These are phyloP conservation scores for Poeciliopsis gracilis DNA, from an alignment of 2,797 vertebrate genomes.

Conservation along the genomic window DNA sequence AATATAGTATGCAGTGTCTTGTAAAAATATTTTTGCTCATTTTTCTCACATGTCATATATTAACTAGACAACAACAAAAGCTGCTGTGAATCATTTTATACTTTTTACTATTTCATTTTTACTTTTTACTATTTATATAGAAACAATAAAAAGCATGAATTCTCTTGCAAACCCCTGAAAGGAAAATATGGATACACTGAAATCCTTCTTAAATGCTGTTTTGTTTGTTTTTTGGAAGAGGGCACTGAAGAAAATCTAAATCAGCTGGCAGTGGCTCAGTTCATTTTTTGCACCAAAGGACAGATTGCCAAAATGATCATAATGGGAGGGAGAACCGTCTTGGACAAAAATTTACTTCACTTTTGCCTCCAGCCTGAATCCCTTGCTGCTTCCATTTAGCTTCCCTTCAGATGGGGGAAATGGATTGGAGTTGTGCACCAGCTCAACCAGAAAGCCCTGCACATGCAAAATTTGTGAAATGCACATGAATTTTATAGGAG, in stretches of 20 bases:
- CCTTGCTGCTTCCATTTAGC: background rate
- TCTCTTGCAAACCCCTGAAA: background rate
- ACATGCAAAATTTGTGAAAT: slow-evolving; percentile 42
- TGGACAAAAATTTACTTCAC: slow-evolving; percentile 10
- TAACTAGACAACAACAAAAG: too few species aligned
- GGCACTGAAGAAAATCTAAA: background rate
- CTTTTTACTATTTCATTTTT: too few species aligned
- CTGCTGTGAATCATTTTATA: too few species aligned
- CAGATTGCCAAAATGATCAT: slow-evolving; percentile 5
- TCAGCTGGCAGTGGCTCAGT: background rate
- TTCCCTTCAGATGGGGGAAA: slow-evolving; percentile 18
- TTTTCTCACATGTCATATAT: background rate
- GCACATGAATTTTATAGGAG: slow-evolving; percentile 56
- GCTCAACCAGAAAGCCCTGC: slow-evolving; percentile 38
- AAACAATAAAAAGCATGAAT: background rate
- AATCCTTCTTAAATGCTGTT: background rate
- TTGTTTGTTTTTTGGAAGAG: background rate
- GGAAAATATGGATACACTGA: background rate
- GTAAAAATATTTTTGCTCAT: background rate
- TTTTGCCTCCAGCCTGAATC: slow-evolving; percentile 13
- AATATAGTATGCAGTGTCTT: background rate
- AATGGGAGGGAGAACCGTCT: slow-evolving; percentile 8
- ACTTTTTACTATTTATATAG: background rate
- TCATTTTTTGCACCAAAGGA: slow-evolving; percentile 2
- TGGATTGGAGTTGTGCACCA: slow-evolving; percentile 22